A percentile compares a stretch with the other conserved stretches of the same genome.
Conservation (phyloP, 2,797 vertebrate genomes). For the Alauda arvensis region DNA sequence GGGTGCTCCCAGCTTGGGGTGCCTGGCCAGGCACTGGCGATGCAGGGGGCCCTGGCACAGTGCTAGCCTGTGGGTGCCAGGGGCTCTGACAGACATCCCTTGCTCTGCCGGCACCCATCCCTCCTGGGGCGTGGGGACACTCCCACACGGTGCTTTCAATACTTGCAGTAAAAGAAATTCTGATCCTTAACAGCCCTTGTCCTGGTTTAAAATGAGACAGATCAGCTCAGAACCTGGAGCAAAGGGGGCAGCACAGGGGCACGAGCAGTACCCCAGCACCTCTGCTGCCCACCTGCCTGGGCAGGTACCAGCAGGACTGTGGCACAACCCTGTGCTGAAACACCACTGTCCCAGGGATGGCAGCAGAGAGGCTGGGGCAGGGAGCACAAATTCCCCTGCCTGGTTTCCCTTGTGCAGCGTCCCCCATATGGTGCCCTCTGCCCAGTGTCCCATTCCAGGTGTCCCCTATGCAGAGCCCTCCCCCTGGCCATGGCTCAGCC, state of each 20-base stretch:
- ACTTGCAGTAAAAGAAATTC: slow-evolving; percentile 68
- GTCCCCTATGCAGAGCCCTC: fast-evolving
- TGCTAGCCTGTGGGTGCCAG: background rate
- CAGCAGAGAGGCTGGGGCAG: background rate
- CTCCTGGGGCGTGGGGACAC: fast-evolving
- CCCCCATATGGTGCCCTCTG: background rate
- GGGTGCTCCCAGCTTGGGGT: background rate
- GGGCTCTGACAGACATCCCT: background rate
- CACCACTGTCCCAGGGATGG: fast-evolving
- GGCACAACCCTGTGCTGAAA: fast-evolving
- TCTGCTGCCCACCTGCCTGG: fast-evolving
- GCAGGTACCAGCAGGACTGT: background rate
- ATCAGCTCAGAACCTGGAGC: slow-evolving; percentile 20
- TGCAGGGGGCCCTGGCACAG: fast-evolving
- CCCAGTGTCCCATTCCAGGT: fast-evolving
- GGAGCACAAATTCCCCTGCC: no score
- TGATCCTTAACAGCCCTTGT: slow-evolving; percentile 75
- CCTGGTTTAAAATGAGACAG: slow-evolving; percentile 69
- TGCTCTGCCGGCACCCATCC: fast-evolving
- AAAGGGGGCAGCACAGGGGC: background rate
- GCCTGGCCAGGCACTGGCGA: fast-evolving
- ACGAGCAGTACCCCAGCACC: fast-evolving
- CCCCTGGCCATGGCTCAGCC: background rate
- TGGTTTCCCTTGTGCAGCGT: background rate
- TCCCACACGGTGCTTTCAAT: background rate